Base-by-base conservation (phyloP, 2,888 invertebrate species). In the Celastrina argiolus region DNA sequence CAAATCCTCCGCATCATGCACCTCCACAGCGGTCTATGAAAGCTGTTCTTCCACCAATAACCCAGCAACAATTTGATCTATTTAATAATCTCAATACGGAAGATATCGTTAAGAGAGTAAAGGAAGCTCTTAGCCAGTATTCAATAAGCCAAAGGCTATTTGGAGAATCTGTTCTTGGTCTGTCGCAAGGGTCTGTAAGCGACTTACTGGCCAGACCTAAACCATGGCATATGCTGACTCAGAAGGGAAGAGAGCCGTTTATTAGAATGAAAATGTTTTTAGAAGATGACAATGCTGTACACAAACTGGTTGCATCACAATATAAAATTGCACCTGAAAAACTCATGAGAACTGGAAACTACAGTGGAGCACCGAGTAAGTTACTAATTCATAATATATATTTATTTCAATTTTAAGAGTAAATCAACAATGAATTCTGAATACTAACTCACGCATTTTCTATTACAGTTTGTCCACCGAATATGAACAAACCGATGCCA, bases 151-250 rank as follows among this genome's bases (percentile, higher is more conserved):
- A 99, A 89, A 94, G 99, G 74, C 92, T 99, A 63, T 99, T 99
- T 81, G 99, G 99, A 8, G 99, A 99, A 85, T 97, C 97, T 1
- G 99, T 99, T n/a, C 92, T 99, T 68, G 98, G 98, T 0, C 87
- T 98, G 65, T 98, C 98, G 1, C 98, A 98, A 84, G 99, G 99
- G 42, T 98, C 98, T 4, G 99, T 99, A 0, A 99, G 98, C 61
- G 99, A 99, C 85, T 92, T 99, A 56, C 92, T 99, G 71, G 99
- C 99, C 28, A 91, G 99, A 65, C 99, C 99, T 41, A 99, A 99
- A 83, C 98, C 99, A 0, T 99, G 99, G 99, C 97, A 98, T 82
- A 98, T 99, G 98, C 92, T 99, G 64, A 99, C 99, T 14, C 97
- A 97, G 81, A 98, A 98, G 84, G 98, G 98, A 1, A 93, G 98